Evolutionary conservation across 2,797 vertebrate species (phyloP), one percentile per base, ranked within the genome.

Genomic region (Chelonia mydas): DNA sequence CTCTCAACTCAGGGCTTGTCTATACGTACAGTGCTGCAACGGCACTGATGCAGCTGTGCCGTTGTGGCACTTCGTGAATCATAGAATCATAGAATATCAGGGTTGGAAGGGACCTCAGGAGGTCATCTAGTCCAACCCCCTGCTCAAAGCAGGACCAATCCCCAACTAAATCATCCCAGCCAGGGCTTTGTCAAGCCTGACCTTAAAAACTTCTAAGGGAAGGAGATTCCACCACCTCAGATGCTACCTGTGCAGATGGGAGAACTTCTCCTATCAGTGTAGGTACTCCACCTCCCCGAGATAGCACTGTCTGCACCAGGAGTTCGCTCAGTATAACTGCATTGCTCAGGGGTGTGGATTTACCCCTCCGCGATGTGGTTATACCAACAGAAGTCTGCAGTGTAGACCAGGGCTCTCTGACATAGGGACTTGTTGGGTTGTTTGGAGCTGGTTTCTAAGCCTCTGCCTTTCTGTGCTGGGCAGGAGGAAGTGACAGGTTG

Each of bases 391-490:
- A 65, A 65, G 16, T n/a, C 59, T 16, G 31, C n/a, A 65, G 28
- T 8, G 33, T 33, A n/a, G 59, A 65, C 31, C 59, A 65, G 33
- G 15, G 31, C 59, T 65, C 16, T n/a, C 31, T 65, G 59, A 65
- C 33, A 16, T 7, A 65, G 33, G 45, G 28, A 41, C 55, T 83
- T 1, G 51, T 81, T 23, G 41, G 15, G 74, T 47, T 47, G 23
- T 47, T 76, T 47, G 74, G 74, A 76, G 74, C 74, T 5, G 0
- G 83, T 37, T n/a, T 61, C 81, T 78, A 2, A 31, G 47, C 37
- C 0, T 17, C 25, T 6, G 7, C 27, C 12, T 55, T 53, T 2
- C 7, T 2, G 5, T 1, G 57, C 45, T 7, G 51, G n/a, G 13
- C 45, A 0, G 0, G 23, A 13, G 41, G 7, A 21, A 78, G 72